Base-by-base conservation (phyloP, 2,888 invertebrate species). In the Amphipyra tragopoginis region DNA sequence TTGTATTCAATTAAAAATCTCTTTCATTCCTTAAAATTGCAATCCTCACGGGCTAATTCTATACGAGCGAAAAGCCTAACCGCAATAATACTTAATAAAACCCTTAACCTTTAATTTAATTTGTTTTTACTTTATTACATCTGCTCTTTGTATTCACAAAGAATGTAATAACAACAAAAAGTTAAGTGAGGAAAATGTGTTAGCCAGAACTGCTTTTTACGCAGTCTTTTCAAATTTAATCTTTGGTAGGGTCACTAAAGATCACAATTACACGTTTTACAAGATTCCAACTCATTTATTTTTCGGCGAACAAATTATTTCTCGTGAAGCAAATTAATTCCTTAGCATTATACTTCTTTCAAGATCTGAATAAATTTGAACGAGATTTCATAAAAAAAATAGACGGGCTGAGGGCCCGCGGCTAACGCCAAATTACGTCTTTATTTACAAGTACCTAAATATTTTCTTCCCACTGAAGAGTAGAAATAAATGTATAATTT, bases 361-460 rank as follows among this genome's bases (percentile, higher is more conserved):
- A 88, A 90, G 90, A 93, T 91, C 88, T 91, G 90, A 92, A 91
- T 92, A 92, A 93, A 91, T 89, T 92, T 89, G 87, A 89, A 89
- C 87, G 87, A 90, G 90, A 91, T 91, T 93, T 93, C 87, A 87
- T 87, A 77, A 78, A 89, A 91, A 91, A 93, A 91, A 90, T 88
- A 91, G 86, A 88, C 82, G 88, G 82, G 81, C 85, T 79, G 80
- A 80, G 82, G 68, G 92, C 93, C 92, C 75, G 91, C 89, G 93
- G 93, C 93, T 86, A 89, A 79, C 83, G 84, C 86, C 88, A 93
- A 94, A 94, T 94, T 93, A 91, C 92, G 83, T 91, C 89, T 89
- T 92, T 93, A 93, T 92, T 92, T 93, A 90, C 92, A 89, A 90
- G 89, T 86, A 82, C 76, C 79, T 79, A 83, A 83, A 84, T 77